A percentile compares a stretch with the other conserved stretches of the same genome.
phyloP scores from a whole-genome alignment of 2,113 vertebrate genomes.

The Vulpes lagopus region DNA sequence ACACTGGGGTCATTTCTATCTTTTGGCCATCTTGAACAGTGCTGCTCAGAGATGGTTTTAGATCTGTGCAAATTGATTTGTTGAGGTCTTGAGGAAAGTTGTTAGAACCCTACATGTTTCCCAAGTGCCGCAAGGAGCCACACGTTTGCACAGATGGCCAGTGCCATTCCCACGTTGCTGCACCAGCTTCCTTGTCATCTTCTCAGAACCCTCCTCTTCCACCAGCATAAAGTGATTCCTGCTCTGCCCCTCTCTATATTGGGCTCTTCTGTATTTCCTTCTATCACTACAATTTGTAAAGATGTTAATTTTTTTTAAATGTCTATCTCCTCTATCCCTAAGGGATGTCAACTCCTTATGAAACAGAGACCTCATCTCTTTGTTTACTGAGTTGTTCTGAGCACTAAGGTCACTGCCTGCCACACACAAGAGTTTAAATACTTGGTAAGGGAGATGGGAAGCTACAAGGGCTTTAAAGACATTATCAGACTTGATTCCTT shows the following conservation, averaged over 20 bases:
- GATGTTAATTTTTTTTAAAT: background rate
- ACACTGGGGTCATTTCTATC: background rate
- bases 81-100: background rate
- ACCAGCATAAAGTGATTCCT: background rate
- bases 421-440: background rate
- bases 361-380: background rate
- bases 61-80: background rate
- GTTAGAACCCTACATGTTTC: background rate
- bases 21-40: background rate
- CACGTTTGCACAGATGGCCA: background rate
- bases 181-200: background rate
- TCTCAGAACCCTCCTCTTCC: background rate
- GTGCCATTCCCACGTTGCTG: too few relatives aligned
- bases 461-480: background rate
- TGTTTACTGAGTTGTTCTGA: background rate
- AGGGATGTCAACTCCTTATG: background rate
- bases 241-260: background rate
- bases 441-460: background rate
- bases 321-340: background rate
- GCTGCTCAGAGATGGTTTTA: background rate
- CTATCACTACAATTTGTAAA: background rate
- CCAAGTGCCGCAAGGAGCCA: fast-evolving
- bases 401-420: background rate
- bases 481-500: background rate
- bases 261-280: background rate